Evolutionary conservation across 2,113 vertebrate genomes (phyloP).

Genomic region (Lamprologus sp.): DNA sequence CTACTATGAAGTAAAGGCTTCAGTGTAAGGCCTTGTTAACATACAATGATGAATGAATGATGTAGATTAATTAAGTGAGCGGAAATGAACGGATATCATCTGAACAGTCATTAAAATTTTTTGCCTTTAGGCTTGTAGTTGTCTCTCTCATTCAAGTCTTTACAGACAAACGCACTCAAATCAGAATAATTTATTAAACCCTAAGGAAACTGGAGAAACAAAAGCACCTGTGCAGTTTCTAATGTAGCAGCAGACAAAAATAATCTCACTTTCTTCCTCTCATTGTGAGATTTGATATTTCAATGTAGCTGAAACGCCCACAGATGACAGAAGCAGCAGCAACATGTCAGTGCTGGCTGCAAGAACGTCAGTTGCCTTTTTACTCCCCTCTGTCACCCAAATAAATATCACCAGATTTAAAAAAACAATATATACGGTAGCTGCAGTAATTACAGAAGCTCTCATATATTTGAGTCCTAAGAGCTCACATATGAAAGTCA

Average conservation of each 20-base stretch:
- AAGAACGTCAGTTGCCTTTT: neutral
- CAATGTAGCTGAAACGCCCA: neutral
- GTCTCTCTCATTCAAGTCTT: neutral
- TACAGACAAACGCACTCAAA: neutral
- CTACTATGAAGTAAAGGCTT: neutral
- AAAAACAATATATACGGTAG: neutral
- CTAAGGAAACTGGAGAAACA: neutral
- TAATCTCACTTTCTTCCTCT: neutral
- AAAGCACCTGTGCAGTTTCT: neutral
- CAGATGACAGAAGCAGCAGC: neutral
- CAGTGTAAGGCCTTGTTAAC: neutral
- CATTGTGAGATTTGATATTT: neutral
- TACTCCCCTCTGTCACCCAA: neutral
- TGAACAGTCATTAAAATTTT: rapidly evolving
- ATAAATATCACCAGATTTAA: neutral
- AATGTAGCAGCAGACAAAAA: neutral
- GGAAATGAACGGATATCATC: neutral
- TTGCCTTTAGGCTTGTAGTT: neutral
- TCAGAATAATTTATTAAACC: neutral
- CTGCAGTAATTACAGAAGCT: neutral
- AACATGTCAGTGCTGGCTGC: neutral
- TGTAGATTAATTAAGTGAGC: neutral
- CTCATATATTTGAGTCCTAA: neutral
- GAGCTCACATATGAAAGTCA: neutral
- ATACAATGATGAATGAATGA: neutral